These are phyloP conservation scores for Scyliorhinus canicula DNA, from an alignment of 2,797 vertebrate genomes.

Conservation along the genomic window DNA sequence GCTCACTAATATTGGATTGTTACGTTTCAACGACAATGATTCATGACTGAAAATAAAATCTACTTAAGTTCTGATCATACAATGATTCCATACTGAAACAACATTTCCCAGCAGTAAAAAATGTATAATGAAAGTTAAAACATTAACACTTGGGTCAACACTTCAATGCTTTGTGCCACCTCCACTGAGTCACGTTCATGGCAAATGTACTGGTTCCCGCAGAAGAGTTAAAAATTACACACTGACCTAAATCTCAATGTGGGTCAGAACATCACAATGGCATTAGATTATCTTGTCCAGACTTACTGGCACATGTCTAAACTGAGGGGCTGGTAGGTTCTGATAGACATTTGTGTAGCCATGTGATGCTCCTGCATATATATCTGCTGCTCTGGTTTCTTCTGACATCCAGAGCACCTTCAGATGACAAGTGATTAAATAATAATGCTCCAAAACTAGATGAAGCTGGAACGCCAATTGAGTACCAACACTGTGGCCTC, in stretches of 20 bases:
- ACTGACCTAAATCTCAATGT: neutral
- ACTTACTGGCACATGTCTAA: neutral
- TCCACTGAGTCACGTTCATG: neutral
- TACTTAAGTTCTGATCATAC: neutral
- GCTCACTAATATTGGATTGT: neutral
- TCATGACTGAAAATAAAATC: neutral
- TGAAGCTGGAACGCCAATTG: no score
- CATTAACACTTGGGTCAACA: neutral
- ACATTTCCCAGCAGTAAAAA: neutral
- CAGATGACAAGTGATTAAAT: no score
- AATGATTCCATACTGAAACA: neutral
- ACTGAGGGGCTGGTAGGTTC: neutral
- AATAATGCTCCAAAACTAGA: no score
- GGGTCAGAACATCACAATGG: neutral
- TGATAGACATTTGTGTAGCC: neutral
- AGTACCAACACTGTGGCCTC: no score
- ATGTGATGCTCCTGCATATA: no score
- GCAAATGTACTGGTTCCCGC: neutral
- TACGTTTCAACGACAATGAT: neutral
- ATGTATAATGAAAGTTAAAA: neutral
- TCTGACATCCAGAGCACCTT: neutral
- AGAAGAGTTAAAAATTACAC: neutral
- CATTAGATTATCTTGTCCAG: neutral
- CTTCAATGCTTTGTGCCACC: neutral
- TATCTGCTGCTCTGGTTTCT: neutral